Evolutionary conservation across 2,113 vertebrate genomes (phyloP), one percentile per base, ranked within the genome.

Genomic region (Ciconia maguari): DNA sequence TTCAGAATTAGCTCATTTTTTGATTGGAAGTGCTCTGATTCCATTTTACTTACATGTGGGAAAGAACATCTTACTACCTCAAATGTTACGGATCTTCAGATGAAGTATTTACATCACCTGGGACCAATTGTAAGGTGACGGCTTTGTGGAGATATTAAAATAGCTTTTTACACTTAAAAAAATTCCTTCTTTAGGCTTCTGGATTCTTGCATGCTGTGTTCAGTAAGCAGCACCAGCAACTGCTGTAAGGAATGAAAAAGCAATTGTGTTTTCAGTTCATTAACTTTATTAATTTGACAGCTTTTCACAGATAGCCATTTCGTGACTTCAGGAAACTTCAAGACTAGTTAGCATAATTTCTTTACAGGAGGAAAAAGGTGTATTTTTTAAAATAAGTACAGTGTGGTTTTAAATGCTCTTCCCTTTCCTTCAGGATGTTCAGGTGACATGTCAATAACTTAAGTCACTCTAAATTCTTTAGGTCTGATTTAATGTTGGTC

Each of bases 81-180:
- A 74, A 93, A 57, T 75, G 24, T 46, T 92, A 52, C 46, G 74
- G 61, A 58, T 90, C 41, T 89, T 80, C 74, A 83, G 19, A 75
- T 72, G 46, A 97, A 81, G 14, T 71, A 66, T 71, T 85, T 93
- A 12, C 14, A 49, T 88, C 22, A 60, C 38, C 13, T 74, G 27
- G 26, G 16, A 66, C 30, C 2, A 54, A 9, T 9, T 68, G 18
- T 55, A 72, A 69, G 32, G 44, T 69, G 71, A 83, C 44, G 51
- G 49, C 79, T 97, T 97, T 93, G 91, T 92, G 71, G 64, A 77
- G 55, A 57, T 78, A 87, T 1, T 93, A 72, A 72, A 94, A 83
- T 65, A 94, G 78, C 83, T 79, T 93, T 90, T 70, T 72, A 70
- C 44, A 57, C 93, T 93, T 80, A n/a, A 70, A 90, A 90, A 68